Evolutionary conservation across 2,113 vertebrate genomes (phyloP), one percentile per base, ranked within the genome.

Genomic region (Sus scrofa): DNA sequence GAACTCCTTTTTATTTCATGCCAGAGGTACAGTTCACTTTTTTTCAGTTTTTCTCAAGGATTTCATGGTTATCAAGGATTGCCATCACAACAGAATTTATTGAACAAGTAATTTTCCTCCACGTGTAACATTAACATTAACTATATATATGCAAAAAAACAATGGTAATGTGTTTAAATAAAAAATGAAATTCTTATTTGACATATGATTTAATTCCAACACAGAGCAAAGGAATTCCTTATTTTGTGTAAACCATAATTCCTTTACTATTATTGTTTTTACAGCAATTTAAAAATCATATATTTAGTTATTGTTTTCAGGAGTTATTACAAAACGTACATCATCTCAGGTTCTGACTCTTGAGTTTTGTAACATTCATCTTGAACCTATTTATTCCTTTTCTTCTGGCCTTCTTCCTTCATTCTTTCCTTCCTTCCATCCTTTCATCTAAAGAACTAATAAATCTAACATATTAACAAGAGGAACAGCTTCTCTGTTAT

Each of bases 291-390:
- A 44, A 52, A n/a, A 50, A 86, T 54, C 7, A 70, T 70, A 63
- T 86, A 18, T 50, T 95, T 24, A 50, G n/a, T n/a, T n/a, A n/a
- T 97, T 98, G 3, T 67, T 94, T 91, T 44, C 32, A 70, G 26
- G 16, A 93, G 20, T 82, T 97, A 70, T 91, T 95, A 82, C 54
- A 73, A 71, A 97, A 96, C 37, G 19, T 58, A 44, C 11, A 65
- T 27, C 89, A 82, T 71, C 95, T 83, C 68, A 62, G 7, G 54
- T 98, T 97, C 65, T 97, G 81, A 96, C 62, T 94, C 93, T 97
- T 86, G 52, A 92, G 34, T 95, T 94, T 95, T 44, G 78, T n/a
- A 79, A 91, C 91, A 74, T 74, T 75, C 50, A 18, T 95, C 27
- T 97, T 84, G 73, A 89, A 58, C 94, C 12, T 68, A 13, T 56